Conservation (phyloP, 2,888 invertebrate species). For the Exephanes ischioxanthus region DNA sequence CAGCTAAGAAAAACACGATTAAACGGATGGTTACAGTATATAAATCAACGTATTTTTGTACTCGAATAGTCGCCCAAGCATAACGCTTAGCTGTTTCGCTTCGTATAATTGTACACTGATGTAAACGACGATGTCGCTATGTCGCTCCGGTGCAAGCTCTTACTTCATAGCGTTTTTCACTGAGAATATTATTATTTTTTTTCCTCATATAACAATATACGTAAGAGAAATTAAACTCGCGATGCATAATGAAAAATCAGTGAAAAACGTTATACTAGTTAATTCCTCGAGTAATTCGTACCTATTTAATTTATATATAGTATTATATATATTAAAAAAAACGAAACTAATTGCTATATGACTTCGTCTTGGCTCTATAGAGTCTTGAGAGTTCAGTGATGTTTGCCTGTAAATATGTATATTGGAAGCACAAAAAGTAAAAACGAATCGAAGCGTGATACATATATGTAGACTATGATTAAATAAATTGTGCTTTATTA, state of each 20-base stretch:
- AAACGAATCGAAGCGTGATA: slow-evolving; percentile 75
- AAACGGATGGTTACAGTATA: slow-evolving; percentile 64
- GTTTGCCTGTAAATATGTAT: slow-evolving; percentile 81
- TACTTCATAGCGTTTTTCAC: slow-evolving; percentile 69
- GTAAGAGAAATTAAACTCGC: neutral
- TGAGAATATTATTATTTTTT: slow-evolving; percentile 71
- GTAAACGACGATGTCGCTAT: slow-evolving; percentile 36
- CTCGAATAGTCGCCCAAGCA: slow-evolving; percentile 70
- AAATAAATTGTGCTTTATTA: slow-evolving; percentile 83
- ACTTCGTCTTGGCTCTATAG: slow-evolving; percentile 62
- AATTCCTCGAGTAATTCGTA: slow-evolving; percentile 35
- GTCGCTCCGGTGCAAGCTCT: slow-evolving; percentile 64
- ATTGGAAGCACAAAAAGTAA: slow-evolving; percentile 74
- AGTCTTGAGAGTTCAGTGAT: slow-evolving; percentile 68
- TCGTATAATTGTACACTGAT: slow-evolving; percentile 72
- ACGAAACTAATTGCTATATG: slow-evolving; percentile 49
- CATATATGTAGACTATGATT: slow-evolving; percentile 76
- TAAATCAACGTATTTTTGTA: slow-evolving; percentile 80
- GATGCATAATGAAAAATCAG: neutral
- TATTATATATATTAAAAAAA: slow-evolving; percentile 6
- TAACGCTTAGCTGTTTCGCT: slow-evolving; percentile 75
- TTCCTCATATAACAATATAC: slow-evolving; percentile 69
- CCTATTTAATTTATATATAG: slow-evolving; percentile 54
- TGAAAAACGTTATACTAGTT: slow-evolving; percentile 14
- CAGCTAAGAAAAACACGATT: slow-evolving; percentile 56